Evolutionary conservation across 2,888 invertebrate genomes (phyloP).

Genomic region (Acronicta aceris): DNA sequence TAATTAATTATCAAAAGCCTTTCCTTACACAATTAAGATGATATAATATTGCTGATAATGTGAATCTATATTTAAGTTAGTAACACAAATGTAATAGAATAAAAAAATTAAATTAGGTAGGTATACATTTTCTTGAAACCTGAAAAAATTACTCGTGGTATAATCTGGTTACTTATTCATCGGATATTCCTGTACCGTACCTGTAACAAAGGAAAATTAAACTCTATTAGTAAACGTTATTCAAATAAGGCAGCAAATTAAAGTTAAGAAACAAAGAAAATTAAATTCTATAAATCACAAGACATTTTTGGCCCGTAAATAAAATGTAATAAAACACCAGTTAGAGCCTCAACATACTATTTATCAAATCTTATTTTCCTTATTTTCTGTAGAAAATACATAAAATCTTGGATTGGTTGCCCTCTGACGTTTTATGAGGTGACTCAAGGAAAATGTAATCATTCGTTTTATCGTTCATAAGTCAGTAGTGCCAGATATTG

Average conservation of each 20-base stretch:
- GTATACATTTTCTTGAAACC: slow-evolving; percentile 10
- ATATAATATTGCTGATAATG: too few species aligned
- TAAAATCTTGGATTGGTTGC: slow-evolving; percentile 1
- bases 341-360: slow-evolving; percentile 11
- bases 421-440: neutral
- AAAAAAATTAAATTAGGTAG: too few species aligned
- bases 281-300: slow-evolving; percentile 27
- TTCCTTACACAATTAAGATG: too few species aligned
- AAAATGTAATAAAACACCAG: slow-evolving; percentile 31
- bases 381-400: slow-evolving; percentile 3
- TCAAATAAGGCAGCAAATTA: slow-evolving; percentile 12
- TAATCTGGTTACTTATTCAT: slow-evolving; percentile 21
- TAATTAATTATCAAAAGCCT: too few species aligned
- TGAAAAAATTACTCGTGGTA: slow-evolving; percentile 1
- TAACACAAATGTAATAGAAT: too few species aligned
- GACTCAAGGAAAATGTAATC: slow-evolving; percentile 5
- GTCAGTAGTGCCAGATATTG: slow-evolving; percentile 17
- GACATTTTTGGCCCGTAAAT: slow-evolving; percentile 10
- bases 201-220: slow-evolving; percentile 54
- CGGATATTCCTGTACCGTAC: slow-evolving; percentile 30
- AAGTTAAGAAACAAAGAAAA: slow-evolving; percentile 31
- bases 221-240: slow-evolving; percentile 29
- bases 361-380: slow-evolving; percentile 17
- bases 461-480: neutral
- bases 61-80: too few species aligned